A percentile compares a stretch with the other conserved stretches of the same genome.
phyloP scores from a whole-genome alignment of 2,113 vertebrate species.

The Tenebrosternarchus preto region DNA sequence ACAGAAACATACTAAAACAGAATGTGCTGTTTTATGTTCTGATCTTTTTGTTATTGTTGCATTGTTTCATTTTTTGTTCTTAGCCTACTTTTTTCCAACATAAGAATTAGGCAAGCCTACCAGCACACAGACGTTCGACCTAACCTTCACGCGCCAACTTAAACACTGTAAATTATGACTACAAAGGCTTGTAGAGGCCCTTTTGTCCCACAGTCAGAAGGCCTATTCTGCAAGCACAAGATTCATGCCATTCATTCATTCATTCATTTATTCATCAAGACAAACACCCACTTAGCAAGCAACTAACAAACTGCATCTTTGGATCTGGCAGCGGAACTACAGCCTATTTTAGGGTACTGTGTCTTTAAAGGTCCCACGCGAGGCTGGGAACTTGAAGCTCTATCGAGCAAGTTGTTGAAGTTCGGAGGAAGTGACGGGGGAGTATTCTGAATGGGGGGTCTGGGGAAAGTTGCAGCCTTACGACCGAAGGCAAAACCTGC shows the following conservation, averaged over 20 bases:
- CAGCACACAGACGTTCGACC: background rate
- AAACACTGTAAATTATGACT: constrained; percentile 30
- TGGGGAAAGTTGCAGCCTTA: constrained; percentile 19
- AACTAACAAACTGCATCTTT: too few species aligned
- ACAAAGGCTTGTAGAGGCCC: constrained; percentile 13
- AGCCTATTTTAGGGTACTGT: constrained; percentile 13
- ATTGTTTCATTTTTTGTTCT: background rate
- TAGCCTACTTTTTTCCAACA: background rate
- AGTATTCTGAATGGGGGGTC: background rate
- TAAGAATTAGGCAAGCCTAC: background rate
- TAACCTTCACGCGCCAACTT: background rate
- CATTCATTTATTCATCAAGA: too few species aligned
- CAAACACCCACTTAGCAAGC: too few species aligned
- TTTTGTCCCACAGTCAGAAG: background rate
- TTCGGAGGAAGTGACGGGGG: constrained; percentile 54
- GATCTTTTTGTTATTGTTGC: background rate
- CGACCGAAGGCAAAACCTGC: background rate
- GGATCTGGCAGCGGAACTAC: background rate
- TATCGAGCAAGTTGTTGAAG: constrained; percentile 22
- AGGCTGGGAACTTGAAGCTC: constrained; percentile 24
- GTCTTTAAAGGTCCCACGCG: constrained; percentile 41
- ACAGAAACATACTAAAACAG: background rate
- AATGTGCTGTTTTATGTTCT: background rate
- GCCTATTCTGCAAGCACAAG: background rate
- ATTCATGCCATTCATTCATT: background rate